Conservation (phyloP, 1,140 invertebrate genomes). For the Pissodes strobi region DNA sequence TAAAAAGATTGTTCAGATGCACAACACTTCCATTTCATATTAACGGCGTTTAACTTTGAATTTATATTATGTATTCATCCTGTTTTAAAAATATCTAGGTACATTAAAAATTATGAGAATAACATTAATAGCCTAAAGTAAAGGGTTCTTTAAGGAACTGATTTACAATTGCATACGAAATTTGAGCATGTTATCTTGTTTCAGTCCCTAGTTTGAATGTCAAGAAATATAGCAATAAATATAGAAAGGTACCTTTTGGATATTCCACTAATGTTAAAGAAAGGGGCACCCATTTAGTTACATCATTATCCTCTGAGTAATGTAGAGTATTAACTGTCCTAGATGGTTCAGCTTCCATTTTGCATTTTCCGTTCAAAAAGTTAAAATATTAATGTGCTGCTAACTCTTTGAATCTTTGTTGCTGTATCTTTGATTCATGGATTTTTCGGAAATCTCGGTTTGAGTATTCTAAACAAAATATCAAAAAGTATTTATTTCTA, state of each 20-base stretch:
- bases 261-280: constrained; percentile 84
- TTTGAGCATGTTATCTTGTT: too few relatives aligned
- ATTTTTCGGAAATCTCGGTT: background rate
- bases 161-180: too few relatives aligned
- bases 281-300: constrained; percentile 75
- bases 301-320: constrained; percentile 55
- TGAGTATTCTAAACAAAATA: background rate
- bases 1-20: too few relatives aligned
- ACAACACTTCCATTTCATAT: too few relatives aligned
- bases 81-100: too few relatives aligned
- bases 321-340: constrained; percentile 45
- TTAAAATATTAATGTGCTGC: background rate
- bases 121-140: too few relatives aligned
- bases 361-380: constrained; percentile 49
- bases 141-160: too few relatives aligned
- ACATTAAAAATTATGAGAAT: too few relatives aligned
- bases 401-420: background rate
- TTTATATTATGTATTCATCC: too few relatives aligned
- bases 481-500: too few relatives aligned
- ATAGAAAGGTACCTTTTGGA: constrained; percentile 69
- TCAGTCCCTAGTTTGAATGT: too few relatives aligned
- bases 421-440: constrained; percentile 1
- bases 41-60: too few relatives aligned
- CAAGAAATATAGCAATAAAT: constrained; percentile 56
- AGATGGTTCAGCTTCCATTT: constrained; percentile 41